Evolutionary conservation across 2,888 invertebrate species (phyloP).

Genomic region (Brachyptera risi): DNA sequence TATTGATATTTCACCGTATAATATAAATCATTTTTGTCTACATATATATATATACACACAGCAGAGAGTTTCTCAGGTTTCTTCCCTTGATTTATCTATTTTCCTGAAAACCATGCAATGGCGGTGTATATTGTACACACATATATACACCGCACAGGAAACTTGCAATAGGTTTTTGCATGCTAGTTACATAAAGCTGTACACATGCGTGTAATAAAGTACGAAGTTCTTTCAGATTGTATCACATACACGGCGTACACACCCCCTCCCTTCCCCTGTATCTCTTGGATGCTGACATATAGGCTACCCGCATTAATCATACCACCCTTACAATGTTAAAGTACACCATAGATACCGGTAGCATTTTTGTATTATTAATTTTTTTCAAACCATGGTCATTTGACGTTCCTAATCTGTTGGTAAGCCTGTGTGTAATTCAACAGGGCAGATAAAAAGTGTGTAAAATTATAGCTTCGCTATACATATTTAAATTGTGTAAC

Average conservation of each 20-base stretch:
- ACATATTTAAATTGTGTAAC: too few relatives aligned
- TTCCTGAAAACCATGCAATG: not conserved
- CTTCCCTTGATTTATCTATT: not conserved
- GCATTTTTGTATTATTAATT: conserved; percentile 26
- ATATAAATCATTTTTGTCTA: too few relatives aligned
- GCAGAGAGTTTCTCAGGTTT: not conserved
- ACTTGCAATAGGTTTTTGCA: not conserved
- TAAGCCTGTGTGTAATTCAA: not conserved
- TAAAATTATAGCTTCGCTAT: too few relatives aligned
- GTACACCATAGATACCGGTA: conserved; percentile 7
- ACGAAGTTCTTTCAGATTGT: not conserved
- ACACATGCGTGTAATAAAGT: not conserved
- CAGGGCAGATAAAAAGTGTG: not conserved
- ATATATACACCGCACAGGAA: not conserved
- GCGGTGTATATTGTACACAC: too few relatives aligned
- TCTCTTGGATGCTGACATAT: conserved; percentile 20
- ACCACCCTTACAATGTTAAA: conserved; percentile 20
- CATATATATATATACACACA: too few relatives aligned
- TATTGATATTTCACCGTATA: too few relatives aligned
- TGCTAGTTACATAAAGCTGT: not conserved
- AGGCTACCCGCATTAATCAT: conserved; percentile 26
- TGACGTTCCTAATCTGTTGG: conserved; percentile 12
- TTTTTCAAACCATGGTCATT: conserved; percentile 11
- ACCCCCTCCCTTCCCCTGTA: too few relatives aligned
- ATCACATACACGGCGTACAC: too few relatives aligned